Conservation (phyloP, 2,888 invertebrate species). For the Plebejus argus region DNA sequence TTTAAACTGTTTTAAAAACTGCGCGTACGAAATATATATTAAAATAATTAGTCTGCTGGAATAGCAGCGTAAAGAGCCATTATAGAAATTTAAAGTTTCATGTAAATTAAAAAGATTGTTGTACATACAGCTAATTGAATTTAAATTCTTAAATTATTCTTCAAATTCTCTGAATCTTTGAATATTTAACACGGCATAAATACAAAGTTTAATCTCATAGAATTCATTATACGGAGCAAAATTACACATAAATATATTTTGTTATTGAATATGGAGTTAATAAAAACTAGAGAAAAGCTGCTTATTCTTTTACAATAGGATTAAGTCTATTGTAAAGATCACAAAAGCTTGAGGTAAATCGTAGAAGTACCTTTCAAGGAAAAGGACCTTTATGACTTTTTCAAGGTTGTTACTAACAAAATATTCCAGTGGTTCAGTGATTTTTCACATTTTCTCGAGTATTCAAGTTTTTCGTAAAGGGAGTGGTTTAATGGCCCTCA, state of each 20-base stretch:
- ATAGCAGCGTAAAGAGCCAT: not conserved
- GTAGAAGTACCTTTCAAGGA: not conserved
- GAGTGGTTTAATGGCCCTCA: too few relatives aligned
- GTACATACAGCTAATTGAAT: not conserved
- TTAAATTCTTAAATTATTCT: conserved; percentile 13
- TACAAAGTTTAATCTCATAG: conserved; percentile 16
- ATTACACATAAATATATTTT: not conserved
- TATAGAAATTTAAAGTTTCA: not conserved
- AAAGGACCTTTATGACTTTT: not conserved
- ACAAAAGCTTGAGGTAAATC: not conserved
- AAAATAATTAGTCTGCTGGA: not conserved
- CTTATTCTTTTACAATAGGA: conserved; percentile 9
- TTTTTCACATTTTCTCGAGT: too few relatives aligned
- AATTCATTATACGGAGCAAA: conserved; percentile 22
- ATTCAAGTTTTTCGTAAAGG: too few relatives aligned
- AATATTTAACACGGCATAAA: conserved; percentile 26
- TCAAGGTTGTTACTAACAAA: not conserved
- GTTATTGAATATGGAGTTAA: not conserved
- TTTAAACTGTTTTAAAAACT: too few relatives aligned
- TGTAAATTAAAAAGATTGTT: not conserved
- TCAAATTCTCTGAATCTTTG: not conserved
- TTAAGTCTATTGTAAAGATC: not conserved
- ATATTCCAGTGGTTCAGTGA: too few relatives aligned
- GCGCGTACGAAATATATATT: too few relatives aligned
- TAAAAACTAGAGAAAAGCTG: not conserved